Percentiles rank a stretch among this genome's conserved stretches.
phyloP scores from a whole-genome alignment of 2,113 vertebrate genomes.

The Artemisiospiza belli region DNA sequence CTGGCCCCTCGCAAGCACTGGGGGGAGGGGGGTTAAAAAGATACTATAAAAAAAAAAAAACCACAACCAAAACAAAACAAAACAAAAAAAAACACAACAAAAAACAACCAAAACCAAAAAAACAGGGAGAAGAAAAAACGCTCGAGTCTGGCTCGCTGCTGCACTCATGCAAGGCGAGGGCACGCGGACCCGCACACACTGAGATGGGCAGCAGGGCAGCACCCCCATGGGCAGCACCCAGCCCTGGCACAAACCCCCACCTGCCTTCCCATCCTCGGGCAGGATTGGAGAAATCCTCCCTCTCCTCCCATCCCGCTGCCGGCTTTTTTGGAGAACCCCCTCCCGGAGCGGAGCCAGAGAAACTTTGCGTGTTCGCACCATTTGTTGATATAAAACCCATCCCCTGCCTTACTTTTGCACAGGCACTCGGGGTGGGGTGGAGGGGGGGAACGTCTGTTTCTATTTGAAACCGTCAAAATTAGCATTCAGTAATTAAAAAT shows the following conservation, averaged over 20 bases:
- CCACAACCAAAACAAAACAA: too few relatives aligned
- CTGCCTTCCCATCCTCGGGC: neutral
- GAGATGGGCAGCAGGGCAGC: neutral
- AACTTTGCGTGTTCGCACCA: conserved; percentile 46
- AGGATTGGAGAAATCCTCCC: neutral
- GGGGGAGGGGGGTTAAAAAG: neutral
- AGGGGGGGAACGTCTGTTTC: conserved; percentile 78
- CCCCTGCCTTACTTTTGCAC: conserved; percentile 65
- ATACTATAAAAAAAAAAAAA: neutral
- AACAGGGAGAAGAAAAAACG: neutral
- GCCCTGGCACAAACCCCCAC: rapidly evolving
- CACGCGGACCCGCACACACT: rapidly evolving
- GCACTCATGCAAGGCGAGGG: rapidly evolving
- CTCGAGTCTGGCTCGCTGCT: neutral
- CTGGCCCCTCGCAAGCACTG: neutral
- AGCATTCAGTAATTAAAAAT: conserved; percentile 90
- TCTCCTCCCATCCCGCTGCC: neutral
- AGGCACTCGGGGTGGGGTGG: conserved; percentile 65
- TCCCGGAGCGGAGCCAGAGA: neutral
- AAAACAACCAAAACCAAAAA: too few relatives aligned
- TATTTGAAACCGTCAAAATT: conserved; percentile 87
- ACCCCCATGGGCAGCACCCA: neutral
- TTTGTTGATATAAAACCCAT: conserved; percentile 60
- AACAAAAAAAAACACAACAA: too few relatives aligned
- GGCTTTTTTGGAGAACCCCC: neutral